These are phyloP conservation scores for Ophthalmolycus amberensis DNA, from an alignment of 2,113 vertebrate species.

Conservation along the genomic window DNA sequence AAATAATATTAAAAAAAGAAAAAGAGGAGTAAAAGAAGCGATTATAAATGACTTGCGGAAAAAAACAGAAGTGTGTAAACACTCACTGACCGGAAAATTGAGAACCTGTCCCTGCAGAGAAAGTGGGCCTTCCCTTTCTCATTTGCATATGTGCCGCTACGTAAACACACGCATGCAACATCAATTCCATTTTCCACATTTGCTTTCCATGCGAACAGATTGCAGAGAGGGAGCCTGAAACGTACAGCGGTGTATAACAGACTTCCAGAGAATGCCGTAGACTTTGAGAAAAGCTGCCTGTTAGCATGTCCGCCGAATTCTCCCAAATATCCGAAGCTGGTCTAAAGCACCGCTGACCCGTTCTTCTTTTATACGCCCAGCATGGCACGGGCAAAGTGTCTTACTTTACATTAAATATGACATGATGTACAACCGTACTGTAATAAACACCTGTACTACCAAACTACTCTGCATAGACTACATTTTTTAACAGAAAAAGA, in stretches of 20 bases:
- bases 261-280: neutral
- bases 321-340: constrained; percentile 1
- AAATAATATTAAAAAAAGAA: neutral
- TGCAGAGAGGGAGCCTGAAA: neutral
- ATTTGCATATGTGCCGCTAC: constrained; percentile 15
- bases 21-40: neutral
- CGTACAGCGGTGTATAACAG: neutral
- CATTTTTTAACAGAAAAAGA: neutral
- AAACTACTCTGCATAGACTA: neutral
- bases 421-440: neutral
- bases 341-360: neutral
- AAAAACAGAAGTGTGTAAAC: neutral
- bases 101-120: neutral
- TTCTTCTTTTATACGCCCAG: neutral
- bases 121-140: neutral
- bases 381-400: neutral
- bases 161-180: neutral
- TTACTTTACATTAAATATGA: constrained; percentile 4
- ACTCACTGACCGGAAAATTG: constrained; percentile 14
- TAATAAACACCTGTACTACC: neutral
- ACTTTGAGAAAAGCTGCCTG: constrained; percentile 7
- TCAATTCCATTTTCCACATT: constrained; percentile 7
- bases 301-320: neutral
- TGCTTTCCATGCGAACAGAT: constrained; percentile 5
- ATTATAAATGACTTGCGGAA: neutral